These are phyloP conservation scores for Eumeta japonica DNA, from an alignment of 1,140 invertebrate species.

Conservation along the genomic window DNA sequence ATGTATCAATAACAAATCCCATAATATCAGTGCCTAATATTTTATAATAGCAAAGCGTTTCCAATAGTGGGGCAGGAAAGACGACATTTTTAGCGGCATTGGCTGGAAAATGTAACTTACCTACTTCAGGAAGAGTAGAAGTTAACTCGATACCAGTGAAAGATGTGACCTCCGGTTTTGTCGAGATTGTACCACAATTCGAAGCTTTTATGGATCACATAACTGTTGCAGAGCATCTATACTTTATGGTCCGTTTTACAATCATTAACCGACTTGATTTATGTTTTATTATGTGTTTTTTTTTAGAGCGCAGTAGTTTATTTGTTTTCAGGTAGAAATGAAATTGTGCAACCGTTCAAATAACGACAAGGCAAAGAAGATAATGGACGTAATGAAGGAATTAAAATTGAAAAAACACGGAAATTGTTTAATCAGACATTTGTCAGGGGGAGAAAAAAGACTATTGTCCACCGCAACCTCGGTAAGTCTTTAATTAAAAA, in stretches of 20 bases:
- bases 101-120: constrained; percentile 34
- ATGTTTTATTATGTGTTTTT: background rate
- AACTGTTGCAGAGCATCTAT: constrained; percentile 39
- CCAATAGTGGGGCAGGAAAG: constrained; percentile 43
- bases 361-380: constrained; percentile 4
- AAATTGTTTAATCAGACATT: constrained; percentile 19
- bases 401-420: constrained; percentile 26
- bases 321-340: constrained; percentile 44
- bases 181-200: constrained; percentile 38
- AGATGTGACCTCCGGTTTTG: constrained; percentile 14
- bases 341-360: constrained; percentile 29
- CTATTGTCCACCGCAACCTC: constrained; percentile 35
- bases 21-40: too few species aligned
- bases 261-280: background rate
- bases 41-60: too few species aligned
- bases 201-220: constrained; percentile 36
- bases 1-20: too few species aligned
- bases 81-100: constrained; percentile 41
- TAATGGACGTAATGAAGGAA: constrained; percentile 23
- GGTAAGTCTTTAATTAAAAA: constrained; percentile 21
- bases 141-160: constrained; percentile 24
- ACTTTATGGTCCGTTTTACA: constrained; percentile 38
- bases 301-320: background rate
- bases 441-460: constrained; percentile 40
- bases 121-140: constrained; percentile 24